A percentile compares a stretch with the other conserved stretches of the same genome.
phyloP scores from a whole-genome alignment of 2,797 vertebrate genomes.

The Percopsis omiscomaycus region DNA sequence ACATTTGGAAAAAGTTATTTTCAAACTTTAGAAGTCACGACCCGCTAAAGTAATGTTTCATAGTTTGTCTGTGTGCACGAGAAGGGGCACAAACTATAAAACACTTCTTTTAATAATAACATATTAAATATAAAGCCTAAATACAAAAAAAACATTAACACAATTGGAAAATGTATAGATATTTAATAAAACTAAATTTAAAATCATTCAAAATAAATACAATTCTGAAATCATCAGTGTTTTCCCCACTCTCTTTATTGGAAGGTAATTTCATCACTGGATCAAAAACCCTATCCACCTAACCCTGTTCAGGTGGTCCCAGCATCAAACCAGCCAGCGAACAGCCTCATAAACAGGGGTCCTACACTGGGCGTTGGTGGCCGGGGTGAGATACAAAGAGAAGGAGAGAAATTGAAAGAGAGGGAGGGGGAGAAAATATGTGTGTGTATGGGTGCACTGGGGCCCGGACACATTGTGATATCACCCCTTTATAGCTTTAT shows the following conservation, averaged over 20 bases:
- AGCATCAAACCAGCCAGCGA: constrained; percentile 44
- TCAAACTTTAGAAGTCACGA: no score
- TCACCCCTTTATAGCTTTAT: constrained; percentile 82
- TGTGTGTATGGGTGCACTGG: constrained; percentile 1
- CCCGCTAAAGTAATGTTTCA: no score
- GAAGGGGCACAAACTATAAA: no score
- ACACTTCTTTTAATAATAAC: no score
- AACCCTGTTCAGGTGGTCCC: constrained; percentile 59
- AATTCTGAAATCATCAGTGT: constrained; percentile 6
- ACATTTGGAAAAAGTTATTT: not conserved
- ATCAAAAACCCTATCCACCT: constrained; percentile 68
- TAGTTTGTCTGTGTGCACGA: no score
- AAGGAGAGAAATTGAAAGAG: constrained; percentile 1
- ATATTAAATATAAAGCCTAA: no score
- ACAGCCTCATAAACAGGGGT: constrained; percentile 64
- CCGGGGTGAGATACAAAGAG: not conserved
- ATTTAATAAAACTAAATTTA: no score
- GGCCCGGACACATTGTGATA: constrained; percentile 76
- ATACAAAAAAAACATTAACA: no score
- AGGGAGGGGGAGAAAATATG: constrained; percentile 3
- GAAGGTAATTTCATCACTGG: constrained; percentile 61
- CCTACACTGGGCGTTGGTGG: constrained; percentile 22
- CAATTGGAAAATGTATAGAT: no score
- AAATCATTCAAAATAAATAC: no score
- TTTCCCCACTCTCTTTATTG: constrained; percentile 53